These are phyloP conservation scores for Eupelmus urozonus DNA, from an alignment of 2,888 invertebrate genomes.

Conservation along the genomic window DNA sequence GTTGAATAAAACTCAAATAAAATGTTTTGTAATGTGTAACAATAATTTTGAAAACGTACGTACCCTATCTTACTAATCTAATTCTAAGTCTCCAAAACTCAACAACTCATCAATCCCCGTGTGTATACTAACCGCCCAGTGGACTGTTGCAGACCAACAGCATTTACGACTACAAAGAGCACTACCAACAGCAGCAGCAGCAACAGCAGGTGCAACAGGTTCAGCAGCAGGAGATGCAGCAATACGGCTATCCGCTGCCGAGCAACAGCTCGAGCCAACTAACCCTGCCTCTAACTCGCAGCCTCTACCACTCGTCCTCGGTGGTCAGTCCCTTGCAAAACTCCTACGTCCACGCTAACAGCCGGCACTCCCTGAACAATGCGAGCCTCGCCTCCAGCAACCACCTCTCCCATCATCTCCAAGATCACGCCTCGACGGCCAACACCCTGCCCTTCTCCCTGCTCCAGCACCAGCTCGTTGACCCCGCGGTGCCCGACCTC, in stretches of 20 bases:
- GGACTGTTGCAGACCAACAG: slow-evolving; percentile 75
- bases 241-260: slow-evolving; percentile 76
- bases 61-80: not conserved
- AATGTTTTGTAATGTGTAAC: not conserved
- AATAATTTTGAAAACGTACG: not conserved
- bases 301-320: slow-evolving; percentile 73
- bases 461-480: slow-evolving; percentile 56
- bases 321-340: slow-evolving; percentile 74
- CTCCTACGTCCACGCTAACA: slow-evolving; percentile 71
- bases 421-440: slow-evolving; percentile 31
- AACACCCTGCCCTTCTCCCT: slow-evolving; percentile 63
- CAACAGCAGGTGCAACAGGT: slow-evolving; percentile 71
- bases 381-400: slow-evolving; percentile 46
- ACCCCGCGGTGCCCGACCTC: slow-evolving; percentile 62
- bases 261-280: slow-evolving; percentile 75
- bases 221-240: slow-evolving; percentile 76
- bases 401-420: slow-evolving; percentile 57
- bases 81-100: not conserved
- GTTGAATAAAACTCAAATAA: too few relatives aligned
- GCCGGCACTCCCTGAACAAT: slow-evolving; percentile 64
- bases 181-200: slow-evolving; percentile 71
- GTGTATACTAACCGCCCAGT: slow-evolving; percentile 68
- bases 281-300: slow-evolving; percentile 75
- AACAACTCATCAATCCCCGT: slow-evolving; percentile 2
- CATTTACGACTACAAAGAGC: slow-evolving; percentile 76